A percentile compares a stretch with the other conserved stretches of the same genome.
Conservation (phyloP, 2,888 invertebrate species). For the Dimorphilus gyrociliatus region DNA sequence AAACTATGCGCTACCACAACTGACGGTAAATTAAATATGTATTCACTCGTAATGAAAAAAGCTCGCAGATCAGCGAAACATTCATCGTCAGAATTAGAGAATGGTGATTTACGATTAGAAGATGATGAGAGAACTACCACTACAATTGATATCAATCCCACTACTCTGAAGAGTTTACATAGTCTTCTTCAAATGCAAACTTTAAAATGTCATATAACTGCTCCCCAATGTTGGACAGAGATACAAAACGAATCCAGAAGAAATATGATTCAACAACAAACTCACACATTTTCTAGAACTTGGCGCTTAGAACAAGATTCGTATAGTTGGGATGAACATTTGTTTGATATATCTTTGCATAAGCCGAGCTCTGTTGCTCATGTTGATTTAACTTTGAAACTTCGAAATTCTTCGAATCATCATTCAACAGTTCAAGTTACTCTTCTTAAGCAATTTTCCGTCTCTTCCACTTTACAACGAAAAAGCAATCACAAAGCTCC, state of each 20-base stretch:
- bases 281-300: slow-evolving; percentile 62
- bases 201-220: too few species aligned
- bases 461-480: background rate
- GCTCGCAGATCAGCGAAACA: too few species aligned
- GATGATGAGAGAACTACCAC: too few species aligned
- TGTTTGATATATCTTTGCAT: slow-evolving; percentile 70
- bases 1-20: too few species aligned
- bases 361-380: slow-evolving; percentile 61
- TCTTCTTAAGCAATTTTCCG: slow-evolving; percentile 44
- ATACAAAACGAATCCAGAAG: slow-evolving; percentile 74
- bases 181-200: too few species aligned
- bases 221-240: slow-evolving; percentile 82
- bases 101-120: too few species aligned
- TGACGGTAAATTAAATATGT: too few species aligned
- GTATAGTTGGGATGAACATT: slow-evolving; percentile 77
- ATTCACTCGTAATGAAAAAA: too few species aligned
- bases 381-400: slow-evolving; percentile 66
- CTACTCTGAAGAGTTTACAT: too few species aligned
- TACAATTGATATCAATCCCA: too few species aligned
- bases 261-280: slow-evolving; percentile 55
- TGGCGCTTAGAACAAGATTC: slow-evolving; percentile 75
- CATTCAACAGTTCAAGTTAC: slow-evolving; percentile 63
- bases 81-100: too few species aligned
- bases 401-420: slow-evolving; percentile 58
- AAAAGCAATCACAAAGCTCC: slow-evolving; percentile 2